These are phyloP conservation scores for Romanogobio albipinnatus DNA, from an alignment of 2,113 vertebrate species.

Conservation along the genomic window DNA sequence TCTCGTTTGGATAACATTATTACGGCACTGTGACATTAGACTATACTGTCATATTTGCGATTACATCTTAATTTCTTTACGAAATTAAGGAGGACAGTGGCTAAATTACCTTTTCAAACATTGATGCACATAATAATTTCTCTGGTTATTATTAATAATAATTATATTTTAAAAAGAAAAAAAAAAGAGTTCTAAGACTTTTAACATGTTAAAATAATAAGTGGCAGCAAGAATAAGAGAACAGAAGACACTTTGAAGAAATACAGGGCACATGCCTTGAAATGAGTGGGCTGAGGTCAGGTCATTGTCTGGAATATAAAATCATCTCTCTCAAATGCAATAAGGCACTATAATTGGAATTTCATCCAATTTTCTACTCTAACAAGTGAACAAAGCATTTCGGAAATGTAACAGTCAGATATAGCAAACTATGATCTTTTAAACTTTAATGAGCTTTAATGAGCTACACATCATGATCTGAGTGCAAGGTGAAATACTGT, in stretches of 20 bases:
- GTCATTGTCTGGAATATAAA: conserved; percentile 27
- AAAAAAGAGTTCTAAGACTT: not conserved
- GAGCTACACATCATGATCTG: not conserved
- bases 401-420: conserved; percentile 25
- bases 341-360: conserved; percentile 29
- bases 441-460: conserved; percentile 39
- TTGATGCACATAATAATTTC: conserved; percentile 34
- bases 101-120: conserved; percentile 58
- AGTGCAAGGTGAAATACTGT: not conserved
- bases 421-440: conserved; percentile 23
- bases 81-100: conserved; percentile 54
- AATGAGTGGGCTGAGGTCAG: conserved; percentile 26
- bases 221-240: not conserved
- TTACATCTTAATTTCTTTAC: conserved; percentile 56
- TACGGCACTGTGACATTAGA: conserved; percentile 57
- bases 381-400: conserved; percentile 35
- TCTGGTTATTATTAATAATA: conserved; percentile 43
- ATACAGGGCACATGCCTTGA: not conserved
- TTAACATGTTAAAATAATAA: not conserved
- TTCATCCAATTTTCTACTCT: conserved; percentile 27
- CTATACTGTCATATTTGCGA: conserved; percentile 50
- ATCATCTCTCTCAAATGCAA: conserved; percentile 22
- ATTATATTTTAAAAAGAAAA: not conserved
- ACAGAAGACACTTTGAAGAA: not conserved
- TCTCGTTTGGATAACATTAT: conserved; percentile 67